Percentiles rank a stretch among this genome's conserved stretches.
These are phyloP conservation scores for Isaurus tuberculatus DNA, from an alignment of 92 coral and sea anemone genomes.

Conservation along the genomic window DNA sequence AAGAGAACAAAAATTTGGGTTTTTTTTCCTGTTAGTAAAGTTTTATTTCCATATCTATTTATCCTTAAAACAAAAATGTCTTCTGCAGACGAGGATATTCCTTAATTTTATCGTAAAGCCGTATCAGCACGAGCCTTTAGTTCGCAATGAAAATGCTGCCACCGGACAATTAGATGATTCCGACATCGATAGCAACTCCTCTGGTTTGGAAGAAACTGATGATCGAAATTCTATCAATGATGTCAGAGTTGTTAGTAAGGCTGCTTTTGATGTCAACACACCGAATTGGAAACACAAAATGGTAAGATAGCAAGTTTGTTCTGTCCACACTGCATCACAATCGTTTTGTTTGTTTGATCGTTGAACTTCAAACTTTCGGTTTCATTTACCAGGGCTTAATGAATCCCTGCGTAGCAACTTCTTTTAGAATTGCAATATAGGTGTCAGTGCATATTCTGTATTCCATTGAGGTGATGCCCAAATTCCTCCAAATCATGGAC, in stretches of 20 bases:
- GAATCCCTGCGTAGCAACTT: neutral
- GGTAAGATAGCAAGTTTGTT: neutral
- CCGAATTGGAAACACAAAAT: conserved; percentile 16
- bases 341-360: neutral
- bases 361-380: neutral
- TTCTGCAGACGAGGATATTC: too few species aligned
- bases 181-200: conserved; percentile 18
- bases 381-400: neutral
- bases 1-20: too few species aligned
- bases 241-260: conserved; percentile 6
- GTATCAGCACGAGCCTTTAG: too few species aligned
- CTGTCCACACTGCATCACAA: neutral
- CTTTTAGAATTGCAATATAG: neutral
- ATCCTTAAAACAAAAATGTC: too few species aligned
- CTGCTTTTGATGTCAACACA: conserved; percentile 10
- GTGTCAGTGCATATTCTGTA: conserved; percentile 31
- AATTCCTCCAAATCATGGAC: neutral
- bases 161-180: conserved; percentile 3
- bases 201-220: neutral
- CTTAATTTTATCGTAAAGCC: too few species aligned
- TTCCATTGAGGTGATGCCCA: neutral
- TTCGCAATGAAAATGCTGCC: too few species aligned
- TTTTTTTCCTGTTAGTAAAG: too few species aligned
- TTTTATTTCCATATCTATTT: too few species aligned
- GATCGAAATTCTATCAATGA: neutral